phyloP scores from a whole-genome alignment of 2,888 invertebrate species.

The Neoitamus cyanurus region DNA sequence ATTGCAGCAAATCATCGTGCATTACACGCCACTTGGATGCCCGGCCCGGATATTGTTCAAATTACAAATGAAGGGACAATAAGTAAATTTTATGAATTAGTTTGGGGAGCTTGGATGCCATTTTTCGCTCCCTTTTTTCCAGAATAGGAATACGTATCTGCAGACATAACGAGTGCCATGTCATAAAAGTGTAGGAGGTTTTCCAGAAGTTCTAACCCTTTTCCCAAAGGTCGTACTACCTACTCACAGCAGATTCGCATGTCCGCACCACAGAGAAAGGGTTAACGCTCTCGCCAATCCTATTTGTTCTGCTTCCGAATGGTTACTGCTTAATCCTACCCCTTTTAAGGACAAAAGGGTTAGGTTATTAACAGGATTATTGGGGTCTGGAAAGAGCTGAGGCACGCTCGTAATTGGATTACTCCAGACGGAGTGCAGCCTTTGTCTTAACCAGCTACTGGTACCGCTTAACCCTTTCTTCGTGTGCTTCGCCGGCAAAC shows the following conservation, averaged over 20 bases:
- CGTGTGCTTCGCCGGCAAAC: neutral
- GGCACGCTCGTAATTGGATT: slow-evolving; percentile 16
- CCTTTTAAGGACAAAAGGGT: neutral
- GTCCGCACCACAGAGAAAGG: neutral
- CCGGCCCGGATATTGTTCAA: too few species aligned
- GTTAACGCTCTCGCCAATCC: neutral
- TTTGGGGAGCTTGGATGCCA: too few species aligned
- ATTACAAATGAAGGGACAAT: neutral
- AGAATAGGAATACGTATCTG: neutral
- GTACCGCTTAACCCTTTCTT: neutral
- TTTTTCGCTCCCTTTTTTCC: too few species aligned
- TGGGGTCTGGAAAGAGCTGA: neutral
- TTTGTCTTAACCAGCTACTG: neutral
- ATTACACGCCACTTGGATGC: neutral
- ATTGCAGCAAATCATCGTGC: neutral
- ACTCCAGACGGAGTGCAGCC: neutral
- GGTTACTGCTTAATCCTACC: neutral
- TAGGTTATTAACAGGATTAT: slow-evolving; percentile 35
- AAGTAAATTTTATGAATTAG: too few species aligned
- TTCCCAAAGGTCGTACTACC: neutral
- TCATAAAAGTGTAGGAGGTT: neutral
- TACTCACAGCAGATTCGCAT: neutral
- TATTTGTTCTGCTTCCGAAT: slow-evolving; percentile 17
- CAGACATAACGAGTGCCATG: neutral
- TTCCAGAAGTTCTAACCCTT: neutral